Base-by-base conservation (phyloP, 2,797 vertebrate genomes). In the Denticeps clupeoides region DNA sequence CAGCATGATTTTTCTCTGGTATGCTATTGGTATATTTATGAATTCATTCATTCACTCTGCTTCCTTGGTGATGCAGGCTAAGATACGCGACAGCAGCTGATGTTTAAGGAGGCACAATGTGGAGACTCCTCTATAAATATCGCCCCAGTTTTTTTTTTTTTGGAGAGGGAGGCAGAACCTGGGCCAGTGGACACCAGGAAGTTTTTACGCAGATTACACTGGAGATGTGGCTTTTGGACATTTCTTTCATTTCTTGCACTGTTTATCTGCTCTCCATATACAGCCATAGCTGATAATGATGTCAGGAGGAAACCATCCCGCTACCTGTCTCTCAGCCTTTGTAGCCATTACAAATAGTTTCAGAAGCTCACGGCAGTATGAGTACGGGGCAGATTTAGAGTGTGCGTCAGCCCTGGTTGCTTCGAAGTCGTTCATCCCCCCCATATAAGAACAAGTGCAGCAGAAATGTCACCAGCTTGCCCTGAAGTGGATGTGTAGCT, bases 101-200 rank as follows among this genome's bases (percentile, higher is more conserved):
- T 69, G 15, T 11, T 41, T 53, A 53, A 53, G 51, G 71, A 65
- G 62, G 63, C 45, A 53, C 25, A 64, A 52, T 43, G 45, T 60
- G 32, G 22, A 28, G 60, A 58, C 62, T 64, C 47, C 60, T 75
- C 76, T 78, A 74, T 73, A 79, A 80, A 79, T 82, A 78, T 68
- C 63, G 70, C 38, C 75, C 75, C 71, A 77, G 49, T n/a, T n/a
- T n/a, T n/a, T n/a, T n/a, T n/a, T n/a, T n/a, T n/a, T n/a, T n/a
- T n/a, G 71, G 55, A 70, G 69, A 72, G 46, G 68, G 58, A 58
- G 22, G 47, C 33, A 53, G 55, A 23, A 33, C n/a, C n/a, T n/a
- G n/a, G n/a, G n/a, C n/a, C n/a, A n/a, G n/a, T n/a, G n/a, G n/a
- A n/a, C n/a, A n/a, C n/a, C n/a, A n/a, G n/a, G n/a, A n/a, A n/a